Conservation (phyloP, 2,888 invertebrate genomes). For the Idaea dimidiata region DNA sequence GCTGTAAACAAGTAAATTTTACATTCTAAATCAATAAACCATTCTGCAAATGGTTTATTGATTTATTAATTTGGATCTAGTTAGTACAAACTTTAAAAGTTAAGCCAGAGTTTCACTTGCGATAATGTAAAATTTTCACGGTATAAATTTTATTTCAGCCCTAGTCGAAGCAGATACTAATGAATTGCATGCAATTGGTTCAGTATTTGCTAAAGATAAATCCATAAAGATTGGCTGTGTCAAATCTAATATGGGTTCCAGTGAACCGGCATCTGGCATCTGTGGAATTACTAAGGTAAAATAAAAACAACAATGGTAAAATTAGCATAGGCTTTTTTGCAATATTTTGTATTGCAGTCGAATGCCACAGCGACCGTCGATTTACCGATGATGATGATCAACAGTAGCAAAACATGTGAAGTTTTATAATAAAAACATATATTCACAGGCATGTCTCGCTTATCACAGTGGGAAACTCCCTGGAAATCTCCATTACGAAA, state of each 20-base stretch:
- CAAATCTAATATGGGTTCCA: conserved; percentile 52
- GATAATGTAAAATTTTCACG: not conserved
- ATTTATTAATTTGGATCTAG: not conserved
- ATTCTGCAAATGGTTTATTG: no score
- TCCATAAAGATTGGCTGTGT: conserved; percentile 73
- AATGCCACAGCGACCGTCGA: no score
- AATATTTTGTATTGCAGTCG: conserved; percentile 2
- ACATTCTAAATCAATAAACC: no score
- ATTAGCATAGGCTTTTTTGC: no score
- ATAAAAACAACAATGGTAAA: not conserved
- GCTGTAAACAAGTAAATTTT: no score
- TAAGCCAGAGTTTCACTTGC: not conserved
- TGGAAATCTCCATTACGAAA: conserved; percentile 44
- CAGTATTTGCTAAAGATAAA: conserved; percentile 72
- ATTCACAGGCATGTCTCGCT: conserved; percentile 41
- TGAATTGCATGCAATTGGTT: conserved; percentile 80
- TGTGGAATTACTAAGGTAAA: conserved; percentile 75
- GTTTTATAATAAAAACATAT: not conserved
- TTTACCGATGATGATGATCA: not conserved
- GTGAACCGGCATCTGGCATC: conserved; percentile 51
- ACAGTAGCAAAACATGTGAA: not conserved
- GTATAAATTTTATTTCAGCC: conserved; percentile 37
- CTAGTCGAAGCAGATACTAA: conserved; percentile 81
- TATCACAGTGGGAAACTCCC: conserved; percentile 43
- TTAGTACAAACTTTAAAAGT: no score